phyloP scores from a whole-genome alignment of 2,888 invertebrate genomes.

The Pseudococcus jackbeardsleyi region DNA sequence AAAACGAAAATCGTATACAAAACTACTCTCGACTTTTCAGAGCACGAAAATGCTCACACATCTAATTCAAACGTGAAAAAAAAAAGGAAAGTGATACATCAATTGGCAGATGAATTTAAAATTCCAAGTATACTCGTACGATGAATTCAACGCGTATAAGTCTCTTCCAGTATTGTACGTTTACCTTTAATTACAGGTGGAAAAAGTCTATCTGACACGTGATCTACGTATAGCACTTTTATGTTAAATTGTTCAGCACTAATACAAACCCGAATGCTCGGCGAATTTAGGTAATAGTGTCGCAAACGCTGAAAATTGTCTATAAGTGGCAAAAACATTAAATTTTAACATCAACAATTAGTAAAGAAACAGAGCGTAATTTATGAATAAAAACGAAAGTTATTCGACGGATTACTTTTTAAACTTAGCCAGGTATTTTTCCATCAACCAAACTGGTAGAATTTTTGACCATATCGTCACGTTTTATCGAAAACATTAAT shows the following conservation, averaged over 20 bases:
- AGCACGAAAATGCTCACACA: slow-evolving; percentile 14
- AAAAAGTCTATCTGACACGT: slow-evolving; percentile 9
- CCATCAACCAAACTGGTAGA: slow-evolving; percentile 9
- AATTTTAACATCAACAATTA: slow-evolving; percentile 57
- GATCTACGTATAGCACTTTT: slow-evolving; percentile 13
- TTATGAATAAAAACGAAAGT: slow-evolving; percentile 60
- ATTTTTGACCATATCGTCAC: slow-evolving; percentile 23
- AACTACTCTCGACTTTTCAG: not conserved
- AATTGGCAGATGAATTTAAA: not conserved
- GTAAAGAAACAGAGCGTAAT: slow-evolving; percentile 59
- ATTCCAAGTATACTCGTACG: not conserved
- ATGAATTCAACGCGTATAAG: not conserved
- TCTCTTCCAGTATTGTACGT: not conserved
- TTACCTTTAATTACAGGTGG: not conserved
- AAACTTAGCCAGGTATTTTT: not conserved
- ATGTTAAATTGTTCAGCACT: slow-evolving; percentile 37
- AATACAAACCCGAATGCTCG: not conserved
- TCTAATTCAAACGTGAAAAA: slow-evolving; percentile 5
- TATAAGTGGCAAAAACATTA: slow-evolving; percentile 44
- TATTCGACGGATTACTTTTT: not conserved
- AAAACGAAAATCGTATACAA: not conserved
- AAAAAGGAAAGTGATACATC: slow-evolving; percentile 31
- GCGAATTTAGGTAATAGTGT: slow-evolving; percentile 53
- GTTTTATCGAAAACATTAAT: slow-evolving; percentile 9
- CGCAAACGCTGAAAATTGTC: slow-evolving; percentile 43